These are phyloP conservation scores for Neodiprion pinetum DNA, from an alignment of 1,140 invertebrate species.

Conservation along the genomic window DNA sequence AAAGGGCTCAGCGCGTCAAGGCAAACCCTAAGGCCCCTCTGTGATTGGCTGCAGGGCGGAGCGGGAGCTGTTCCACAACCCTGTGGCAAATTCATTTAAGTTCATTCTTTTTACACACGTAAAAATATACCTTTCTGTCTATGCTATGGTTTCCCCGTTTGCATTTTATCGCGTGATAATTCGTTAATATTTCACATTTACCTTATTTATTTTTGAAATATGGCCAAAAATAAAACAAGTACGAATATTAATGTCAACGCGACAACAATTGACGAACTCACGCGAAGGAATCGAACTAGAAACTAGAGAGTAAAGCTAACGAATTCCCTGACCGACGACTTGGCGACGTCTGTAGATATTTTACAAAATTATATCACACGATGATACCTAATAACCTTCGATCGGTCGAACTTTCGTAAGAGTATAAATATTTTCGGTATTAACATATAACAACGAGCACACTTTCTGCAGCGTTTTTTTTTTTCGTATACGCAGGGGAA, in stretches of 20 bases:
- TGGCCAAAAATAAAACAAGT: neutral
- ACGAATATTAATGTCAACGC: neutral
- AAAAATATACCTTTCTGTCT: neutral
- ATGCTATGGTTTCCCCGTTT: neutral
- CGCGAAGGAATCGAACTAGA: neutral
- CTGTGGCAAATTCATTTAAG: constrained; percentile 15
- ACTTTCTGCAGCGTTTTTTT: too few relatives aligned
- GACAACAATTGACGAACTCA: neutral
- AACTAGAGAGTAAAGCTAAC: neutral
- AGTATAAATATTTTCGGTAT: too few relatives aligned
- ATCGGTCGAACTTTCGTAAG: too few relatives aligned
- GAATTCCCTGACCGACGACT: too few relatives aligned
- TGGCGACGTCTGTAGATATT: too few relatives aligned
- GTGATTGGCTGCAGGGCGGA: constrained; percentile 14
- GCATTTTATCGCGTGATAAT: neutral
- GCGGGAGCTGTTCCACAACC: constrained; percentile 16
- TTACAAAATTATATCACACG: too few relatives aligned
- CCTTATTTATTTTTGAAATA: neutral
- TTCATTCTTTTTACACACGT: constrained; percentile 6
- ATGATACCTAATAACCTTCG: too few relatives aligned
- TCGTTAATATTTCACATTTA: neutral
- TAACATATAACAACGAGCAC: too few relatives aligned
- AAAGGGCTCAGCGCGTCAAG: constrained; percentile 8
- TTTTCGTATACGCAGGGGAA: too few relatives aligned
- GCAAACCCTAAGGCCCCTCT: constrained; percentile 10